Evolutionary conservation across 2,797 vertebrate genomes (phyloP).

Genomic region (Hippocampus kuda): DNA sequence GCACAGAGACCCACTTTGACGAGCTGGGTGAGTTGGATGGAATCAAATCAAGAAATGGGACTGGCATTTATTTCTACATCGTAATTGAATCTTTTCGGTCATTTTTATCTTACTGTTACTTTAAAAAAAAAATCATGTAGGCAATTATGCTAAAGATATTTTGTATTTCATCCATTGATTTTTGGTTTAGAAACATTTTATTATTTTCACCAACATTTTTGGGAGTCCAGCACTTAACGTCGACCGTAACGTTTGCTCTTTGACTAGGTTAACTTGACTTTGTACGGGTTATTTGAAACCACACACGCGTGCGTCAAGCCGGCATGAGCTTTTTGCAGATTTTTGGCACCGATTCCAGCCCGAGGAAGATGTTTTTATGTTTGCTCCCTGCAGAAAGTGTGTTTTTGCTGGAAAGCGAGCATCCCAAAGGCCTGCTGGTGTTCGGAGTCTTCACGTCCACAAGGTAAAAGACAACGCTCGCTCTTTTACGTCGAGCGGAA

Average conservation of each 20-base stretch:
- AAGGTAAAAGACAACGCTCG: conserved; percentile 70
- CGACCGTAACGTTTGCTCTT: conserved; percentile 16
- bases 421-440: conserved; percentile 82
- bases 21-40: conserved; percentile 75
- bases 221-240: neutral
- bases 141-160: no score
- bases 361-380: neutral
- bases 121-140: no score
- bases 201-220: neutral
- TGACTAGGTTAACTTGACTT: neutral
- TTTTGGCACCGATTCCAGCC: neutral
- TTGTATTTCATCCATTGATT: conserved; percentile 11
- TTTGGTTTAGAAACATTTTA: conserved; percentile 11
- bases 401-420: conserved; percentile 90
- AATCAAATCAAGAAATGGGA: no score
- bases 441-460: conserved; percentile 97
- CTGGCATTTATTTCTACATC: no score
- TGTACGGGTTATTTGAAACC: neutral
- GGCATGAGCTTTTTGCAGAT: neutral
- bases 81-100: no score
- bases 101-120: no score
- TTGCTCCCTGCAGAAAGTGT: conserved; percentile 76
- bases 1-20: conserved; percentile 93
- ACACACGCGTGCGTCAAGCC: neutral
- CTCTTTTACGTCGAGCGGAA: conserved; percentile 28